Base-by-base conservation (phyloP, 2,888 invertebrate species). In the Tryphoninae sp. region DNA sequence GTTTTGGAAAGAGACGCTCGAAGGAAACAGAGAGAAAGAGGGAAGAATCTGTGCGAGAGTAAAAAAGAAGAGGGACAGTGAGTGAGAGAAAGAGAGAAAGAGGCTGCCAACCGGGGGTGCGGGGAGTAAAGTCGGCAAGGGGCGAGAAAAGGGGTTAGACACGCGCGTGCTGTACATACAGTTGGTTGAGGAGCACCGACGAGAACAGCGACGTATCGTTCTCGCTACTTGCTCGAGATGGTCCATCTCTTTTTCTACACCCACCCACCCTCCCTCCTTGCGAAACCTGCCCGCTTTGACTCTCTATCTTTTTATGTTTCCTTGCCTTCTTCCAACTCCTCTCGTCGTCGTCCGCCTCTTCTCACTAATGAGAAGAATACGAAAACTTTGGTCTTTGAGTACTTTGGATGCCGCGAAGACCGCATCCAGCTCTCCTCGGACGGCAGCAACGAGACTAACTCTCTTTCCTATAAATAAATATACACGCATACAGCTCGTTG, bases 171-270 rank as follows among this genome's bases (percentile, higher is more conserved):
- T 55, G 13, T 45, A 45, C 45, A 13, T 45, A 67, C 67, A 69
- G 65, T 79, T 79, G 73, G 81, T 74, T 85, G 84, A 84, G 78
- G 85, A 83, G 85, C 74, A 83, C 78, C 81, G 71, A 67, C 81
- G 62, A 84, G 53, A 77, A 68, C 49, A 58, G 71, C 81, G 83
- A 84, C 86, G 85, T 87, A 87, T 88, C 88, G 86, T 77, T 84
- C 84, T 69, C 81, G 84, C 84, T 84, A 33, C 33, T 72, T 68
- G 19, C 59, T 59, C 86, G 86, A 87, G 86, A 87, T 87, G 88
- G 87, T 86, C 86, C 85, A 86, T 86, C 86, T 87, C 87, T 86
- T 85, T 85, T 87, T 87, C 87, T 88, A 89, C 87, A 87, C 86
- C 87, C 19, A 19, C 19, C 83, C 82, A 84, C 78, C 75, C 71